A percentile compares a stretch with the other conserved stretches of the same genome.
phyloP scores from a whole-genome alignment of 2,797 vertebrate genomes.

The Chelmon rostratus region DNA sequence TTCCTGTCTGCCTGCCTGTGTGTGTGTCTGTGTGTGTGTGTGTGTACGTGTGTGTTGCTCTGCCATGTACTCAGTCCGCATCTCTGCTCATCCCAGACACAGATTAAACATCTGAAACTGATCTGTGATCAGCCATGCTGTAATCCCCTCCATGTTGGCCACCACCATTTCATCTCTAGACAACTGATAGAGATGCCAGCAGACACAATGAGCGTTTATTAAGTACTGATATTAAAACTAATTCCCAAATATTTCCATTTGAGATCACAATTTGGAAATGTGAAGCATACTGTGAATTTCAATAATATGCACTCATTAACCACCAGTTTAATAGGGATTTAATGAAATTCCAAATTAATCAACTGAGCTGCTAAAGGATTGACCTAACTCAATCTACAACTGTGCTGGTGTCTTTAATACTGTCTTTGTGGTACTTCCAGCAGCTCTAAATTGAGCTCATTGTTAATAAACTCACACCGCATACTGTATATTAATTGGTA shows the following conservation, averaged over 20 bases:
- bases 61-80: conserved; percentile 52
- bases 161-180: conserved; percentile 63
- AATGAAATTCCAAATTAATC: conserved; percentile 70
- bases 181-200: conserved; percentile 46
- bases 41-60: conserved; percentile 24
- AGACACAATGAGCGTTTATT: conserved; percentile 47
- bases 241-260: conserved; percentile 40
- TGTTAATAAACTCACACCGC: conserved; percentile 59
- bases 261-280: conserved; percentile 14
- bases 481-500: conserved; percentile 53
- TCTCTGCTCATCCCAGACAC: conserved; percentile 56
- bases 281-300: conserved; percentile 29
- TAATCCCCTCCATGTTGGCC: conserved; percentile 65
- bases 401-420: conserved; percentile 45
- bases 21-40: neutral
- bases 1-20: conserved; percentile 46
- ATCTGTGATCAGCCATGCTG: conserved; percentile 69
- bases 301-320: conserved; percentile 41
- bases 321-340: conserved; percentile 63
- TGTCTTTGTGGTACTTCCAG: conserved; percentile 49
- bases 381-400: conserved; percentile 48
- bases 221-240: conserved; percentile 42
- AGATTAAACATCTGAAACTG: conserved; percentile 77
- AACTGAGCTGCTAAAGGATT: conserved; percentile 52
- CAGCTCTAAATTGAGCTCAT: conserved; percentile 46